These are phyloP conservation scores for Thymelicus lineola DNA, from an alignment of 2,888 invertebrate genomes.

Conservation along the genomic window DNA sequence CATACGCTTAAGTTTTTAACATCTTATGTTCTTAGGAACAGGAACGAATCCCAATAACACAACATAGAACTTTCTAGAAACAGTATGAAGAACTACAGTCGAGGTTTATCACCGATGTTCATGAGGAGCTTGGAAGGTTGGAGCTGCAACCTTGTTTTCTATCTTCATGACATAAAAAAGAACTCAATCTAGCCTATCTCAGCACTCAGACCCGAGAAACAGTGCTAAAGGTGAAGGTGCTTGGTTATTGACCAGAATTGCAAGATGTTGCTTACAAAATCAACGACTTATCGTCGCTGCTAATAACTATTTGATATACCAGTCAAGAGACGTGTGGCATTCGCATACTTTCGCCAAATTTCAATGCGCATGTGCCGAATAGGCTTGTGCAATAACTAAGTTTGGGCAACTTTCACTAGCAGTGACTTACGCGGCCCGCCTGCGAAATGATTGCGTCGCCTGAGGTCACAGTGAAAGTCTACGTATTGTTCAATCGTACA, in stretches of 20 bases:
- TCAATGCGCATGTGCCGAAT: constrained; percentile 69
- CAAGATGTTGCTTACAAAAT: neutral
- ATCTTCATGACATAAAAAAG: no score
- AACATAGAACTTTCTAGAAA: no score
- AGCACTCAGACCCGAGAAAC: no score
- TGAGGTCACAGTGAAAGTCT: constrained; percentile 80
- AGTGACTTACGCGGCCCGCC: constrained; percentile 75
- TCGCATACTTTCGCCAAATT: constrained; percentile 80
- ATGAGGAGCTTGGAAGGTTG: no score
- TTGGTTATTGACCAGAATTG: neutral
- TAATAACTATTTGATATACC: constrained; percentile 30
- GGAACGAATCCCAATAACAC: no score
- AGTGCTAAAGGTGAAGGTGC: no score
- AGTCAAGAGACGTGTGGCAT: constrained; percentile 40
- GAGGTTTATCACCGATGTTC: no score
- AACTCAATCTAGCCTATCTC: no score
- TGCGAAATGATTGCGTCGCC: constrained; percentile 80
- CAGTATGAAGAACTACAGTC: no score
- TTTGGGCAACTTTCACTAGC: constrained; percentile 80
- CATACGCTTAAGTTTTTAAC: neutral
- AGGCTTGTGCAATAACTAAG: constrained; percentile 81
- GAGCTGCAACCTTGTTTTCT: no score
- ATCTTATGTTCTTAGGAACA: no score
- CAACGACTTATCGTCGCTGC: neutral
- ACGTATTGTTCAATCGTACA: constrained; percentile 54